A percentile compares a stretch with the other conserved stretches of the same genome.
Evolutionary conservation across 2,797 vertebrate genomes (phyloP).

Genomic region (Parotocinclus haroldoi): DNA sequence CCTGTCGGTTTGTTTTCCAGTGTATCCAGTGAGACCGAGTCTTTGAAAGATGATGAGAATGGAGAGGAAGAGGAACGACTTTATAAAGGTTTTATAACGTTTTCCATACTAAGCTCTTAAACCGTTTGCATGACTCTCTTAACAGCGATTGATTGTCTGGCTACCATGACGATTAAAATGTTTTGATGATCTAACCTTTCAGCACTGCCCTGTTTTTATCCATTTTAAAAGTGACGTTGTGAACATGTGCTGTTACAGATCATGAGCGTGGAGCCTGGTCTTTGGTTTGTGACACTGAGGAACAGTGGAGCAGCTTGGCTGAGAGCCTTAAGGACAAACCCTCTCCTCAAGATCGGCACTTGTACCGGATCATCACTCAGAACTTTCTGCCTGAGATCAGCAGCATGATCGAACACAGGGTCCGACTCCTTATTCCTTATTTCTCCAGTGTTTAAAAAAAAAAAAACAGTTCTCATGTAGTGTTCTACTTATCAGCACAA

Average conservation of each 20-base stretch:
- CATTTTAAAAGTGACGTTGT: too few species aligned
- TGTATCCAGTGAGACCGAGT: conserved; percentile 63
- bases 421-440: too few species aligned
- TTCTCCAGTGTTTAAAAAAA: too few species aligned
- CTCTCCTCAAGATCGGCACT: conserved; percentile 88
- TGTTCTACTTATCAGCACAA: too few species aligned
- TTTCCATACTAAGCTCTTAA: too few species aligned
- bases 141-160: too few species aligned
- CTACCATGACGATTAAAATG: too few species aligned
- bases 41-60: conserved; percentile 57
- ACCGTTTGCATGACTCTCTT: too few species aligned
- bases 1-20: not conserved
- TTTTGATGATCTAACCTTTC: too few species aligned
- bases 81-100: conserved; percentile 47
- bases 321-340: conserved; percentile 91
- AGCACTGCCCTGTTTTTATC: too few species aligned
- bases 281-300: conserved; percentile 90
- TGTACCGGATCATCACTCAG: conserved; percentile 92
- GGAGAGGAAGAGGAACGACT: conserved; percentile 47
- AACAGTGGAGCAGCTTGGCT: conserved; percentile 89
- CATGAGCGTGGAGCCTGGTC: conserved; percentile 78
- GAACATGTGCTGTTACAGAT: conserved; percentile 45
- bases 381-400: conserved; percentile 98
- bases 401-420: conserved; percentile 97
- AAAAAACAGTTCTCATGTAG: too few species aligned